These are phyloP conservation scores for Dolichopus griseipennis DNA, from an alignment of 2,888 invertebrate species.

Conservation along the genomic window DNA sequence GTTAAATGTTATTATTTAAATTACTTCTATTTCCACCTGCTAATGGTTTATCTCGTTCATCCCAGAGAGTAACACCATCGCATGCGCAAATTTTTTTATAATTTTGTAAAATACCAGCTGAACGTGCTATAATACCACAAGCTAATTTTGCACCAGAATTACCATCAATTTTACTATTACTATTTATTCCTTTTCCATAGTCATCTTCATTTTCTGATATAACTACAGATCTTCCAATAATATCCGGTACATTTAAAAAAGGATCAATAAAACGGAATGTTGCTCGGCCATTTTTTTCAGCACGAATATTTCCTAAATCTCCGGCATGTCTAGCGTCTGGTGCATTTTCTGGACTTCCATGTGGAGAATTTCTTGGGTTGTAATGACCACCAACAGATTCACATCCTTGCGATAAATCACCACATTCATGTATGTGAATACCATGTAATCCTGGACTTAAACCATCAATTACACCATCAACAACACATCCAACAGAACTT, in stretches of 20 bases:
- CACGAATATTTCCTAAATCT: constrained; percentile 56
- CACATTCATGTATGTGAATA: constrained; percentile 57
- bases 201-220: constrained; percentile 57
- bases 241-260: constrained; percentile 57
- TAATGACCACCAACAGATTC: constrained; percentile 54
- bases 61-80: constrained; percentile 84
- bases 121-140: constrained; percentile 82
- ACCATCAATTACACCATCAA: constrained; percentile 81
- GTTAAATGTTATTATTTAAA: constrained; percentile 23
- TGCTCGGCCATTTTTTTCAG: constrained; percentile 54
- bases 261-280: constrained; percentile 55
- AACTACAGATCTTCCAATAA: constrained; percentile 71
- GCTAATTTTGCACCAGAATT: constrained; percentile 61
- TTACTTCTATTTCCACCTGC: constrained; percentile 35
- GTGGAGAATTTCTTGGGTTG: constrained; percentile 47
- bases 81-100: constrained; percentile 82
- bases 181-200: constrained; percentile 47
- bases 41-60: constrained; percentile 59
- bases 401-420: constrained; percentile 57
- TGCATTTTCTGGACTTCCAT: constrained; percentile 46
- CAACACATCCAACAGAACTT: constrained; percentile 50
- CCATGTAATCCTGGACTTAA: constrained; percentile 51
- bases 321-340: constrained; percentile 50
- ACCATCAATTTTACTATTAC: constrained; percentile 52
- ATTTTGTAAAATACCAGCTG: constrained; percentile 79